phyloP scores from a whole-genome alignment of 2,797 vertebrate genomes.

The Anabas testudineus region DNA sequence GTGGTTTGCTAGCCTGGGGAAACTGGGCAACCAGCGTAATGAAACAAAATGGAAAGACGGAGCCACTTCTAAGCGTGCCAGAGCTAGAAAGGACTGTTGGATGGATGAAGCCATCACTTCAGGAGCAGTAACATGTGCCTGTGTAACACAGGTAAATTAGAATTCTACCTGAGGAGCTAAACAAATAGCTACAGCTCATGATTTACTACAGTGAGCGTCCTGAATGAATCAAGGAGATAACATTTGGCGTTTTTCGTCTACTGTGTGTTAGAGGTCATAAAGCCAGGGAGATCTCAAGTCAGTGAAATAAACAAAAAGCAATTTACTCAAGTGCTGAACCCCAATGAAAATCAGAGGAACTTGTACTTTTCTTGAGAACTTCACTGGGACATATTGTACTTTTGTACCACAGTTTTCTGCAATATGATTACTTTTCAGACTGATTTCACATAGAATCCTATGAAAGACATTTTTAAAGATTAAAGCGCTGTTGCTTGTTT shows the following conservation, averaged over 20 bases:
- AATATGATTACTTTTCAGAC: no score
- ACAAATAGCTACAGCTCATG: background rate
- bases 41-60: background rate
- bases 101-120: slow-evolving; percentile 9
- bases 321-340: background rate
- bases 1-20: slow-evolving; percentile 15
- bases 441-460: no score
- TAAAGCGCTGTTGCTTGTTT: no score
- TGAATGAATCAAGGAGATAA: background rate
- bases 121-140: slow-evolving; percentile 36
- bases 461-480: no score
- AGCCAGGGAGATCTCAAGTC: background rate
- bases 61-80: background rate
- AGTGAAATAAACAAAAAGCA: no score
- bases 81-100: background rate
- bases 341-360: no score
- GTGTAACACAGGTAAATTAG: slow-evolving; percentile 50
- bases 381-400: no score
- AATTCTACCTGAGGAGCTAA: slow-evolving; percentile 5
- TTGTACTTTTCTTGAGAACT: background rate
- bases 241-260: background rate
- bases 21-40: slow-evolving; percentile 1
- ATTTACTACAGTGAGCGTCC: background rate
- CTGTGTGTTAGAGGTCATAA: background rate
- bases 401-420: no score